A percentile compares a stretch with the other conserved stretches of the same genome.
Evolutionary conservation across 64 coral and sea anemone genomes (phyloP).

Genomic region (Catalaphyllia jardinei): DNA sequence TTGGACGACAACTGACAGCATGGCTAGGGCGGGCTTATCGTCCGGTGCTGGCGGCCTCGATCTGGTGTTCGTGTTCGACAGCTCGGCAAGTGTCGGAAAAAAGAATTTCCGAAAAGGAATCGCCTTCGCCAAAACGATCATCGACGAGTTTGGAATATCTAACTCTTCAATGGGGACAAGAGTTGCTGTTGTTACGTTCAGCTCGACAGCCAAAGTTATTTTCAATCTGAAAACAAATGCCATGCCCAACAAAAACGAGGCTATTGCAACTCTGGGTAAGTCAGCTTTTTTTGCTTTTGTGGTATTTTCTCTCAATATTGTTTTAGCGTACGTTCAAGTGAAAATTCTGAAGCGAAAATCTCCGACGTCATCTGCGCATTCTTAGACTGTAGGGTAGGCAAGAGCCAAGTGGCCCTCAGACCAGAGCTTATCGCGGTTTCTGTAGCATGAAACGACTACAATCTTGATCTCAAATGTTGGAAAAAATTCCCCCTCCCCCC

Average conservation of each 20-base stretch:
- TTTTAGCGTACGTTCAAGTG: too few relatives aligned
- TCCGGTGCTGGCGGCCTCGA: slow-evolving; percentile 96
- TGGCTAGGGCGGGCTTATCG: slow-evolving; percentile 80
- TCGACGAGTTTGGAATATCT: slow-evolving; percentile 94
- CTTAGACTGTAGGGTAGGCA: too few relatives aligned
- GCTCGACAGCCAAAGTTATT: slow-evolving; percentile 60
- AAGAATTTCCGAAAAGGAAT: slow-evolving; percentile 88
- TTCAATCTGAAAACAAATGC: slow-evolving; percentile 80
- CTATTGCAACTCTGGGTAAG: slow-evolving; percentile 74
- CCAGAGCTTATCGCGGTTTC: too few relatives aligned
- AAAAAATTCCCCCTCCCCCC: too few relatives aligned
- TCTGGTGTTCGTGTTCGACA: slow-evolving; percentile 95
- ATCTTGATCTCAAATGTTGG: too few relatives aligned
- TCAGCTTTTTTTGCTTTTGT: neutral
- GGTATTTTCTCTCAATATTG: too few relatives aligned
- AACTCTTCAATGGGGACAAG: slow-evolving; percentile 73
- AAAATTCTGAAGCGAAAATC: too few relatives aligned
- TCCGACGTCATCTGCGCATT: too few relatives aligned
- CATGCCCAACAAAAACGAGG: slow-evolving; percentile 66
- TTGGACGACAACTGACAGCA: slow-evolving; percentile 82
- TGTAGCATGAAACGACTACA: too few relatives aligned
- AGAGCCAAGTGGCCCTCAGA: too few relatives aligned
- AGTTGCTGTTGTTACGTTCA: slow-evolving; percentile 85
- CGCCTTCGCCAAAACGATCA: slow-evolving; percentile 90
- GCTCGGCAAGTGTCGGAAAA: slow-evolving; percentile 90